Conservation (phyloP, 2,888 invertebrate species). For the Agrotis clavis region DNA sequence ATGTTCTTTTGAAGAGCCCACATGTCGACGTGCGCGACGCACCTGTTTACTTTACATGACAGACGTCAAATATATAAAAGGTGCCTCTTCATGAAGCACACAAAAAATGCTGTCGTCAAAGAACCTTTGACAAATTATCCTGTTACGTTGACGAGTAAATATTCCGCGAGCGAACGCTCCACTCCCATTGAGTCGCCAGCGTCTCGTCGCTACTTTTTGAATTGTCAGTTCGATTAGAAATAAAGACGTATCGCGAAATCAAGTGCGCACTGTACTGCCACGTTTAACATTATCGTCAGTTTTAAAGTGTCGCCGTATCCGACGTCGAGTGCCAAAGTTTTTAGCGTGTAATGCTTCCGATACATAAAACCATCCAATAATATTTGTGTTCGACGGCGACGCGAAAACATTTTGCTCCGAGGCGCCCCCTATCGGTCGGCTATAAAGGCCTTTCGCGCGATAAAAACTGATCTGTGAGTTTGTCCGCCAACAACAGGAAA, state of each 20-base stretch:
- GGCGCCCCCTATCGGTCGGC: conserved; percentile 86
- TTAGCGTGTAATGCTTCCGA: conserved; percentile 89
- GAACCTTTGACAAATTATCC: conserved; percentile 88
- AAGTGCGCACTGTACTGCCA: conserved; percentile 62
- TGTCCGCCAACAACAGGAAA: conserved; percentile 89
- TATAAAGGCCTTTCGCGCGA: conserved; percentile 91
- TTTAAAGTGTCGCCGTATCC: conserved; percentile 78
- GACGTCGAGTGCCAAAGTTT: conserved; percentile 86
- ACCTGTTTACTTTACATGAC: conserved; percentile 83
- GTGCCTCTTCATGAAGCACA: conserved; percentile 71
- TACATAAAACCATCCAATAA: conserved; percentile 90
- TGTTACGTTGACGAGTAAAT: conserved; percentile 81
- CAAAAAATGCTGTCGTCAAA: conserved; percentile 81
- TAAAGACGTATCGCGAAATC: conserved; percentile 64
- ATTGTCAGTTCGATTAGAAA: conserved; percentile 64
- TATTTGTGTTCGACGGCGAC: conserved; percentile 88
- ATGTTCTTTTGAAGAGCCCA: conserved; percentile 71
- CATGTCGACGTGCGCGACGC: conserved; percentile 70
- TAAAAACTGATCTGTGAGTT: conserved; percentile 91
- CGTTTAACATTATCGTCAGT: conserved; percentile 74
- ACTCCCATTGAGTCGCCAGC: conserved; percentile 47
- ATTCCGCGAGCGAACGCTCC: conserved; percentile 60
- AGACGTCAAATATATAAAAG: conserved; percentile 84
- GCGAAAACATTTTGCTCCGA: conserved; percentile 85
- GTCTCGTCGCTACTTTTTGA: conserved; percentile 57